These are phyloP conservation scores for Coracias cyanogaster DNA, from an alignment of 2,797 vertebrate genomes.

Conservation along the genomic window DNA sequence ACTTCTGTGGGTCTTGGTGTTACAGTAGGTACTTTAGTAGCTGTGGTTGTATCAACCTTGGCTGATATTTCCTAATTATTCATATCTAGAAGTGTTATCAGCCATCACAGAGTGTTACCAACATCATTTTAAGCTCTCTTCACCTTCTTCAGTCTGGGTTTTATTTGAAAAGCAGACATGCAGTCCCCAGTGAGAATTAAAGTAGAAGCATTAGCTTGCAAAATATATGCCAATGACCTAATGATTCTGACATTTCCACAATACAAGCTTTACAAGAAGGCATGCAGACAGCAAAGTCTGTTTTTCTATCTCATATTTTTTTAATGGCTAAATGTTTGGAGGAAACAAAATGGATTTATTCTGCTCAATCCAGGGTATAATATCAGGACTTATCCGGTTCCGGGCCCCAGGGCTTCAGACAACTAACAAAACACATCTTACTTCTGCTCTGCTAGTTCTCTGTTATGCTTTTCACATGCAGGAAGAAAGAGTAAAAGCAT, in stretches of 20 bases:
- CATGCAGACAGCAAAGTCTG: conserved; percentile 83
- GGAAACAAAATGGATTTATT: conserved; percentile 91
- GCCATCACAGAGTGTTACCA: neutral
- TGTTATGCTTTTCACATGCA: conserved; percentile 91
- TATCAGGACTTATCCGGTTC: conserved; percentile 90
- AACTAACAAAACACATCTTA: conserved; percentile 94
- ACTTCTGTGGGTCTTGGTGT: neutral
- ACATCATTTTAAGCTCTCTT: conserved; percentile 59
- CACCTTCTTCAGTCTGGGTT: conserved; percentile 71
- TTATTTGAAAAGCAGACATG: conserved; percentile 78
- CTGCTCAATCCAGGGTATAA: conserved; percentile 86
- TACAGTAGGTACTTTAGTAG: neutral
- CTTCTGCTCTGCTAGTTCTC: conserved; percentile 90
- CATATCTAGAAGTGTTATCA: conserved; percentile 31
- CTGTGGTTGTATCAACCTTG: neutral
- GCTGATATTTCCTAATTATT: conserved; percentile 54
- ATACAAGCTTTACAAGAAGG: conserved; percentile 82
- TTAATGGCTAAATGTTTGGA: conserved; percentile 91
- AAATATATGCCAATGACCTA: conserved; percentile 86
- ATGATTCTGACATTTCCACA: conserved; percentile 88
- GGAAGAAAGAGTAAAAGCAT: conserved; percentile 82
- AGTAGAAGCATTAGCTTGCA: conserved; percentile 87
- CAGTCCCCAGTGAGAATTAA: conserved; percentile 83
- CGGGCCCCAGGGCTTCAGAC: conserved; percentile 91
- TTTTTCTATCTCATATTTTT: conserved; percentile 89